Conservation (phyloP, 2,113 vertebrate species). For the Ictalurus punctatus region DNA sequence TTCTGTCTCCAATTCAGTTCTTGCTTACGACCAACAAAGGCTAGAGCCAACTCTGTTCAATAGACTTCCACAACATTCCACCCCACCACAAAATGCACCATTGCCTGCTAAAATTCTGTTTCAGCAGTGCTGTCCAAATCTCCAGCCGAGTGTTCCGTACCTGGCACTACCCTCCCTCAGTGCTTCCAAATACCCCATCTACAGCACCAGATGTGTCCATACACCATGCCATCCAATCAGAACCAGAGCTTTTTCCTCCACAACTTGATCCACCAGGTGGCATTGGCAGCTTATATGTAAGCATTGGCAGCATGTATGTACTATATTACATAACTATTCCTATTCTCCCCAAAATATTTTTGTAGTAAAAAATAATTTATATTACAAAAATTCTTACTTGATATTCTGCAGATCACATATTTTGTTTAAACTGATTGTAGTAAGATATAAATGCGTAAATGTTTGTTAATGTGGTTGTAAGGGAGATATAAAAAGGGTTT, state of each 20-base stretch:
- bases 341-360: constrained; percentile 16
- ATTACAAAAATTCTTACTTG: constrained; percentile 26
- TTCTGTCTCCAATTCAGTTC: not conserved
- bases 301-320: not conserved
- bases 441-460: not conserved
- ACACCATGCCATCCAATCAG: constrained; percentile 35
- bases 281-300: constrained; percentile 46
- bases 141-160: constrained; percentile 37
- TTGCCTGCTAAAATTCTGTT: not conserved
- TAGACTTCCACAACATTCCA: not conserved
- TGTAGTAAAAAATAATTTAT: constrained; percentile 5
- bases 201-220: constrained; percentile 49
- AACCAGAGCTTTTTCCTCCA: constrained; percentile 20
- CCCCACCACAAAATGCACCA: not conserved
- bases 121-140: constrained; percentile 40
- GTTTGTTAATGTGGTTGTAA: not conserved
- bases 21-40: not conserved
- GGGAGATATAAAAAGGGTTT: not conserved
- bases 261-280: constrained; percentile 45
- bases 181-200: constrained; percentile 47
- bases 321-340: constrained; percentile 36
- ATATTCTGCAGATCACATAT: constrained; percentile 1
- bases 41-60: not conserved
- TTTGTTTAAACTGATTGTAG: constrained; percentile 30
- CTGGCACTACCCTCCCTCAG: constrained; percentile 16